Evolutionary conservation across 2,888 invertebrate genomes (phyloP).

Genomic region (Heliconius ismenius): DNA sequence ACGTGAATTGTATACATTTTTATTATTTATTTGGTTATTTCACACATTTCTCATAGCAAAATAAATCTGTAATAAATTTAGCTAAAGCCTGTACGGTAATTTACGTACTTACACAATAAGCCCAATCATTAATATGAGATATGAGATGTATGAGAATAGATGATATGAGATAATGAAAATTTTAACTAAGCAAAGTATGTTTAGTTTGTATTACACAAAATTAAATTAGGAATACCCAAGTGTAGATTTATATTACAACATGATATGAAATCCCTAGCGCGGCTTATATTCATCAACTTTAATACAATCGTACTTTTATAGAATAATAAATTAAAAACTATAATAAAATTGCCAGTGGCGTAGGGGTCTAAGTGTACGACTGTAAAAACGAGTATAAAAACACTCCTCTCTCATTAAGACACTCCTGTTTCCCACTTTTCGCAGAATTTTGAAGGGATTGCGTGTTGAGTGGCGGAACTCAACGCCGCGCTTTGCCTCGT

Average conservation of each 20-base stretch:
- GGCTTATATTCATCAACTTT: constrained; percentile 48
- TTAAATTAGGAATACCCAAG: constrained; percentile 4
- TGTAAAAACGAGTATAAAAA: no score
- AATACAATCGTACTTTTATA: constrained; percentile 27
- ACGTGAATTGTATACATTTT: not conserved
- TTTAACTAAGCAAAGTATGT: constrained; percentile 17
- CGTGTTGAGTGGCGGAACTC: no score
- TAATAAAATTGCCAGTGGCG: no score
- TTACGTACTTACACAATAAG: not conserved
- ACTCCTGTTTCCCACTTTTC: no score
- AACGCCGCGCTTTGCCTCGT: no score
- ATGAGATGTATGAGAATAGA: no score
- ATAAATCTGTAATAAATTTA: not conserved
- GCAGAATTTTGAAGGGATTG: no score
- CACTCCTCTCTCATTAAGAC: no score
- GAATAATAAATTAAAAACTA: no score
- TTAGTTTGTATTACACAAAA: constrained; percentile 11
- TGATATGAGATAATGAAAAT: constrained; percentile 16
- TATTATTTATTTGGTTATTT: not conserved
- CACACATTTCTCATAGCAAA: not conserved
- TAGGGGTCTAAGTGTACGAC: no score
- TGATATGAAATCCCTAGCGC: constrained; percentile 39
- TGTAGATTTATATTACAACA: constrained; percentile 25
- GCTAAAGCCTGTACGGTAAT: not conserved
- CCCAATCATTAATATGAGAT: constrained; percentile 1